These are phyloP conservation scores for Prosopocoilus inquinatus DNA, from an alignment of 2,888 invertebrate species.

Conservation along the genomic window DNA sequence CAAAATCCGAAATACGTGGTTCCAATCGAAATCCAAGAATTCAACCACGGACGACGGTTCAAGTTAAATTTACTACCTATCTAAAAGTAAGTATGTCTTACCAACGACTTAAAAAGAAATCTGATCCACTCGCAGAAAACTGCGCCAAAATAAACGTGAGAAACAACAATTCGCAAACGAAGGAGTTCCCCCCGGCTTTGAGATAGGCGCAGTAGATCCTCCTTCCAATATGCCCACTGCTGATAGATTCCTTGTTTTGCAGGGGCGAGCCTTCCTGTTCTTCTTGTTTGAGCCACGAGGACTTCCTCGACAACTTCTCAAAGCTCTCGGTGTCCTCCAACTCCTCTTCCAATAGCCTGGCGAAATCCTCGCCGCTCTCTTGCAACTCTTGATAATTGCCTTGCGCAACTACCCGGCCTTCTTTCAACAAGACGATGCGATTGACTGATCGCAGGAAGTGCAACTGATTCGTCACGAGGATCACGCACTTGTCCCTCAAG, in stretches of 20 bases:
- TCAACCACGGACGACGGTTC: no score
- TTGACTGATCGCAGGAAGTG: slow-evolving; percentile 55
- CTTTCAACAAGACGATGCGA: slow-evolving; percentile 56
- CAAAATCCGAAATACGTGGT: no score
- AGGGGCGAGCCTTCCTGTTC: slow-evolving; percentile 36
- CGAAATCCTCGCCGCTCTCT: slow-evolving; percentile 70
- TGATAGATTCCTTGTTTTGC: slow-evolving; percentile 57
- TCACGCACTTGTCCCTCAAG: slow-evolving; percentile 63
- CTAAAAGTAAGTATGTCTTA: slow-evolving; percentile 40
- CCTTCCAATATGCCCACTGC: slow-evolving; percentile 55
- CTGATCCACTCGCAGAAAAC: slow-evolving; percentile 68
- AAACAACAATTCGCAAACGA: slow-evolving; percentile 59
- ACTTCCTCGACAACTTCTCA: slow-evolving; percentile 32
- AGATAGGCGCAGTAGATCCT: slow-evolving; percentile 68
- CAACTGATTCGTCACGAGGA: slow-evolving; percentile 72
- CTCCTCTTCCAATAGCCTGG: slow-evolving; percentile 57
- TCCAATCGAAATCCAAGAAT: no score
- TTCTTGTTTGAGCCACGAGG: slow-evolving; percentile 36
- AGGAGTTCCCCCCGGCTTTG: slow-evolving; percentile 66
- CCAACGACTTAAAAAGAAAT: slow-evolving; percentile 80
- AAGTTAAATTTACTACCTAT: background rate
- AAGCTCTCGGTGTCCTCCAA: slow-evolving; percentile 47
- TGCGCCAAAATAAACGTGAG: slow-evolving; percentile 67
- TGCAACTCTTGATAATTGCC: slow-evolving; percentile 68
- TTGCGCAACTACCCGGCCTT: slow-evolving; percentile 56